These are phyloP conservation scores for Diabrotica virgifera DNA, from an alignment of 1,140 invertebrate genomes.

Conservation along the genomic window DNA sequence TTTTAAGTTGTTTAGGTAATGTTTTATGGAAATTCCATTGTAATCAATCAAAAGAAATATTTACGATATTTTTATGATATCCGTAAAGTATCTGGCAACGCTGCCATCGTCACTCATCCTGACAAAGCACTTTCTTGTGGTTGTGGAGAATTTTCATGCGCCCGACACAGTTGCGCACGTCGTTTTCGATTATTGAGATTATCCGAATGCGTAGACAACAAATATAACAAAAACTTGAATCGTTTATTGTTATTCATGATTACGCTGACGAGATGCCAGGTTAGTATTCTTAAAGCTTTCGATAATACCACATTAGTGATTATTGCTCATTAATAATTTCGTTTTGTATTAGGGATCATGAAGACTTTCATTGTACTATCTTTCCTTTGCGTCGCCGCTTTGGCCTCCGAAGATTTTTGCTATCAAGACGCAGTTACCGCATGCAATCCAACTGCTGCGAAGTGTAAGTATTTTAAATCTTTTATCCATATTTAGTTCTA, in stretches of 20 bases:
- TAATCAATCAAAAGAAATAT: too few species aligned
- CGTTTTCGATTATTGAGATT: slow-evolving; percentile 5
- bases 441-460: slow-evolving; percentile 50
- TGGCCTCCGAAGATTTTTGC: slow-evolving; percentile 57
- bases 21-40: too few species aligned
- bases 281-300: slow-evolving; percentile 25
- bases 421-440: slow-evolving; percentile 58
- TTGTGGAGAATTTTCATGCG: slow-evolving; percentile 10
- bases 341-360: slow-evolving; percentile 51
- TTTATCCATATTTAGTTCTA: too few species aligned
- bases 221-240: background rate
- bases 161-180: slow-evolving; percentile 21
- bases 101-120: background rate
- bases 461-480: slow-evolving; percentile 45
- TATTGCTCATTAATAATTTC: background rate
- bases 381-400: slow-evolving; percentile 52
- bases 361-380: slow-evolving; percentile 54
- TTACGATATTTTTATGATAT: too few species aligned
- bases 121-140: slow-evolving; percentile 28
- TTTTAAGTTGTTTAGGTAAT: too few species aligned
- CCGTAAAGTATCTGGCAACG: background rate
- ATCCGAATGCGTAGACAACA: background rate
- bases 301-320: background rate
- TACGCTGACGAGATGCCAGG: slow-evolving; percentile 50
- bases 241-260: slow-evolving; percentile 40